These are phyloP conservation scores for Polypterus senegalus DNA, from an alignment of 2,113 vertebrate species.

Conservation along the genomic window DNA sequence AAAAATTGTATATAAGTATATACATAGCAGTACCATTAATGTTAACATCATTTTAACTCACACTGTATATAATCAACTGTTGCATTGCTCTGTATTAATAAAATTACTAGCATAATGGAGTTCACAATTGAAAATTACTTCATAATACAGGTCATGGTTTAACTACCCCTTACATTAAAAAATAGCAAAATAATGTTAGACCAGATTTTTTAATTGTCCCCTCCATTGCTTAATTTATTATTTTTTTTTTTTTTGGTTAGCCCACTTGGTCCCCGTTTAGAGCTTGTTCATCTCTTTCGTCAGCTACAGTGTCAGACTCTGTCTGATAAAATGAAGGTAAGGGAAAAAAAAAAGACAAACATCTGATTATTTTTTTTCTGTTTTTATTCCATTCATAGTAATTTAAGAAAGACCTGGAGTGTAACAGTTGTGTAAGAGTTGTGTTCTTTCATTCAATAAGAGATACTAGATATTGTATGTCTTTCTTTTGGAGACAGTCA, in stretches of 20 bases:
- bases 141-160: background rate
- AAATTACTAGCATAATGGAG: background rate
- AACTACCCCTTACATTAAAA: constrained; percentile 2
- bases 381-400: background rate
- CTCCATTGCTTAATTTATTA: background rate
- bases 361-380: rapidly evolving
- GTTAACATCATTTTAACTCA: no score
- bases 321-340: constrained; percentile 63
- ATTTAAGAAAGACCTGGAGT: background rate
- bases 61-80: background rate
- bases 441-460: background rate
- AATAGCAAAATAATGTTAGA: background rate
- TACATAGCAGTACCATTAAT: no score
- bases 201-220: background rate
- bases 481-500: background rate
- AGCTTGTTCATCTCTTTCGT: constrained; percentile 44
- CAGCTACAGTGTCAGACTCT: constrained; percentile 36
- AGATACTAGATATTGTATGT: constrained; percentile 1
- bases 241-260: constrained; percentile 35
- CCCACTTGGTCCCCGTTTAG: constrained; percentile 32
- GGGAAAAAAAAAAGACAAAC: background rate
- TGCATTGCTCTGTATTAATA: constrained; percentile 5
- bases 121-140: background rate
- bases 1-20: no score
- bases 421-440: background rate